Conservation (phyloP, 2,888 invertebrate genomes). For the Calameuta pallipes region DNA sequence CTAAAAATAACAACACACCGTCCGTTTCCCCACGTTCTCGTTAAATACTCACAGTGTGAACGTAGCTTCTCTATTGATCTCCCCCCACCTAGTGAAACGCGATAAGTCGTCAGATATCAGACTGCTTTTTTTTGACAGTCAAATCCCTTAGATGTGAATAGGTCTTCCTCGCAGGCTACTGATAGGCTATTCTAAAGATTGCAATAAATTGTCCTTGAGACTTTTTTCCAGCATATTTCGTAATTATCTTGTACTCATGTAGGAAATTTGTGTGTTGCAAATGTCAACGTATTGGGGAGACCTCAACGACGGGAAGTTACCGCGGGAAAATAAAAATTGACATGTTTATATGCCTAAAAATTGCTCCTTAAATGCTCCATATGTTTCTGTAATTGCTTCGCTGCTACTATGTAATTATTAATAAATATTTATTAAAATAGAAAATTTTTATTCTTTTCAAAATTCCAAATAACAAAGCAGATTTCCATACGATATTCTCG, state of each 20-base stretch:
- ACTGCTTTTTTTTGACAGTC: not conserved
- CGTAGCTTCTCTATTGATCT: slow-evolving; percentile 17
- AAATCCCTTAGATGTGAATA: not conserved
- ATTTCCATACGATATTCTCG: too few species aligned
- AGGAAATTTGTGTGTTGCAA: not conserved
- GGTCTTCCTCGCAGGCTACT: not conserved
- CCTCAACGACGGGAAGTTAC: too few species aligned
- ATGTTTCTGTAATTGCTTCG: too few species aligned
- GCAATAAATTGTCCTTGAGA: not conserved
- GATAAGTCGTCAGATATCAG: not conserved
- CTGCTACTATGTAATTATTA: too few species aligned
- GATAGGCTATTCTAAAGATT: too few species aligned
- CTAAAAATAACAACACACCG: slow-evolving; percentile 1
- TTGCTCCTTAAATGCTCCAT: too few species aligned
- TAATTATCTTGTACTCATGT: not conserved
- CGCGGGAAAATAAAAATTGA: too few species aligned
- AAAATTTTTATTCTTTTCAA: too few species aligned
- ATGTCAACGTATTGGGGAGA: not conserved
- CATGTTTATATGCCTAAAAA: too few species aligned
- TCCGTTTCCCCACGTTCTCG: not conserved
- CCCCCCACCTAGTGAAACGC: not conserved
- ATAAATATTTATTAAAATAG: too few species aligned
- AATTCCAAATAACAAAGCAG: too few species aligned
- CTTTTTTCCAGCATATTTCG: not conserved
- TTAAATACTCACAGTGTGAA: slow-evolving; percentile 3